Evolutionary conservation across 2,797 vertebrate species (phyloP).

Genomic region (Sternotherus odoratus): DNA sequence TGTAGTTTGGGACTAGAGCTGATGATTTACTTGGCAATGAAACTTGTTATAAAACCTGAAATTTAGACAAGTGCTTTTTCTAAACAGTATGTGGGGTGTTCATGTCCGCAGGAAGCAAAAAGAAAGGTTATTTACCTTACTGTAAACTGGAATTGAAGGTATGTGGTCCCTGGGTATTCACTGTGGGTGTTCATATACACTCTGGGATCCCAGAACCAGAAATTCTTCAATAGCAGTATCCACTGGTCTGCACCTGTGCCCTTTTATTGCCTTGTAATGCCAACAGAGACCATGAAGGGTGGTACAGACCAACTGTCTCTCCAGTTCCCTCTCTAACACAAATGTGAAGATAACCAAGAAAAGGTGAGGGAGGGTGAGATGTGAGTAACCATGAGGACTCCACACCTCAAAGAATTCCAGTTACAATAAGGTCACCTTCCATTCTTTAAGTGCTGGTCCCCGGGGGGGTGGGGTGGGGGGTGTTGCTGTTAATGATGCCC

Average conservation of each 20-base stretch:
- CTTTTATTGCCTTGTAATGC: not conserved
- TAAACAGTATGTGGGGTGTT: not conserved
- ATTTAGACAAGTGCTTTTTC: not conserved
- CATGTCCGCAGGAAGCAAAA: not conserved
- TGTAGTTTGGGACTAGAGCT: not conserved
- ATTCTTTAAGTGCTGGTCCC: not conserved
- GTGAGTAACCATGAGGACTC: not conserved
- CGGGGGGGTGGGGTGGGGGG: accelerated
- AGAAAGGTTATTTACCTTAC: not conserved
- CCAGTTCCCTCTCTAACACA: not conserved
- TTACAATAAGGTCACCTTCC: not conserved
- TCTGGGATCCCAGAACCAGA: not conserved
- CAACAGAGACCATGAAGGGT: no score
- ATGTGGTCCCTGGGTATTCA: no score
- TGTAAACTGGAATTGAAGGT: not conserved
- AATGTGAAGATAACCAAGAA: not conserved
- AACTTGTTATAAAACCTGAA: not conserved
- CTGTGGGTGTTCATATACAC: no score
- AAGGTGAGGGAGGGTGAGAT: not conserved
- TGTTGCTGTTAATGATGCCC: not conserved
- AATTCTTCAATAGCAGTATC: not conserved
- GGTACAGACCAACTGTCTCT: not conserved
- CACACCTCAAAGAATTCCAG: not conserved
- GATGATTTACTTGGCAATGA: not conserved
- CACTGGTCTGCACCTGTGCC: not conserved